These are phyloP conservation scores for Xestia c-nigrum DNA, from an alignment of 2,888 invertebrate genomes.

Conservation along the genomic window DNA sequence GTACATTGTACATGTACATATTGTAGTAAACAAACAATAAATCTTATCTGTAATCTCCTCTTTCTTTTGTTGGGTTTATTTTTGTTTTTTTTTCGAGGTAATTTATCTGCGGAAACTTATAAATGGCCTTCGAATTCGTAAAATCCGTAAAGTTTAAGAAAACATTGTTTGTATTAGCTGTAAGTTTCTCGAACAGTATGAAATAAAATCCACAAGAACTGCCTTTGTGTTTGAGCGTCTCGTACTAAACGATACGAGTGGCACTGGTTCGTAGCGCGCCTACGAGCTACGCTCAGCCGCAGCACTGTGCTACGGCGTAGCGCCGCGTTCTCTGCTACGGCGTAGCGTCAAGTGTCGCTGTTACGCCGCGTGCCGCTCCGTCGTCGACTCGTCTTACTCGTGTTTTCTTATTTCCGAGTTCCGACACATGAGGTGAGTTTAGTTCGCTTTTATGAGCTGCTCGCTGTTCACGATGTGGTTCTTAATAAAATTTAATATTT, in stretches of 20 bases:
- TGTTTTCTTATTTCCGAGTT: constrained; percentile 21
- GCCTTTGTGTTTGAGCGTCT: neutral
- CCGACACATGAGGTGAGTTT: constrained; percentile 10
- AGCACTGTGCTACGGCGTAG: constrained; percentile 35
- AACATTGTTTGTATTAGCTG: too few species aligned
- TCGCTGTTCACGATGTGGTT: constrained; percentile 18
- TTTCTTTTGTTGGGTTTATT: too few species aligned
- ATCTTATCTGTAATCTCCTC: too few species aligned
- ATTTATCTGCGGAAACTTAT: too few species aligned
- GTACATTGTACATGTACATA: too few species aligned
- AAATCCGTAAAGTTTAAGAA: too few species aligned
- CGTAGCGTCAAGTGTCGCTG: constrained; percentile 16
- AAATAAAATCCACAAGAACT: neutral
- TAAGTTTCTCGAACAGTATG: too few species aligned
- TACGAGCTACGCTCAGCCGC: constrained; percentile 21
- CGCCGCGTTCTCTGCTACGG: constrained; percentile 12
- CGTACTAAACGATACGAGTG: neutral
- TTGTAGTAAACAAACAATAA: too few species aligned
- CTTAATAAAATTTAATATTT: constrained; percentile 42
- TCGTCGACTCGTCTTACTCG: neutral
- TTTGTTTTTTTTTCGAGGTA: too few species aligned
- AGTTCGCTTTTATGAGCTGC: constrained; percentile 9
- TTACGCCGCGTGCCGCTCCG: neutral
- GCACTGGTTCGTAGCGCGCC: neutral
- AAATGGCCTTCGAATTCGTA: too few species aligned